These are phyloP conservation scores for Aleiodes alternator DNA, from an alignment of 2,888 invertebrate genomes.

Conservation along the genomic window DNA sequence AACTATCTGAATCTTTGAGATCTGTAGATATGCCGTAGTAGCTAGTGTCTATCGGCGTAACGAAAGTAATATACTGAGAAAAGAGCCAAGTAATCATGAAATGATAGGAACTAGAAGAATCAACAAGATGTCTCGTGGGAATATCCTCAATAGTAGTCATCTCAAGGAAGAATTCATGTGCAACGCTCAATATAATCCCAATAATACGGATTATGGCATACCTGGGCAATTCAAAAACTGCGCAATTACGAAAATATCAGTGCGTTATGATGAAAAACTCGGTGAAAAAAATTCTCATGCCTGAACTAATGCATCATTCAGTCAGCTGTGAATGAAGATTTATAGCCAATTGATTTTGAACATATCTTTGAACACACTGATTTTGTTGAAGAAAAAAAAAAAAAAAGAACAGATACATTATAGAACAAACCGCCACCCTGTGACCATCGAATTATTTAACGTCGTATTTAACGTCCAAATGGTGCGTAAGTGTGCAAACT, in stretches of 20 bases:
- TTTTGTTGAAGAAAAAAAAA: neutral
- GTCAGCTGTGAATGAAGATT: neutral
- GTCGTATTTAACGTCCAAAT: conserved; percentile 26
- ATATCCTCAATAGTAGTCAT: conserved; percentile 13
- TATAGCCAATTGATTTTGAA: conserved; percentile 12
- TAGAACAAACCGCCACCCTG: neutral
- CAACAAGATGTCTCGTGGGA: conserved; percentile 39
- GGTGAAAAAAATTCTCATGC: neutral
- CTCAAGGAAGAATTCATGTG: neutral
- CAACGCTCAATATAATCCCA: neutral
- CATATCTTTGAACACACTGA: neutral
- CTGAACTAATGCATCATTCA: conserved; percentile 8
- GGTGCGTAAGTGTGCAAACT: conserved; percentile 17
- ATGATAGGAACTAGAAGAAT: conserved; percentile 16
- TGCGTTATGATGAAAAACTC: conserved; percentile 15
- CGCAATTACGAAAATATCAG: conserved; percentile 3
- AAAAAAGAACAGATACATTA: neutral
- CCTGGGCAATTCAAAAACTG: neutral
- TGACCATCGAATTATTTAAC: conserved; percentile 41
- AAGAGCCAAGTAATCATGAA: conserved; percentile 23
- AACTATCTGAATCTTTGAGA: conserved; percentile 27
- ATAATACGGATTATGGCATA: conserved; percentile 7
- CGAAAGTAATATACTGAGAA: conserved; percentile 20
- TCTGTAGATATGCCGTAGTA: conserved; percentile 7
- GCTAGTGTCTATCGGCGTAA: conserved; percentile 10